Percentiles rank a stretch among this genome's conserved stretches.
These are phyloP conservation scores for Rhizomys pruinosus DNA, from an alignment of 2,113 vertebrate genomes.

Conservation along the genomic window DNA sequence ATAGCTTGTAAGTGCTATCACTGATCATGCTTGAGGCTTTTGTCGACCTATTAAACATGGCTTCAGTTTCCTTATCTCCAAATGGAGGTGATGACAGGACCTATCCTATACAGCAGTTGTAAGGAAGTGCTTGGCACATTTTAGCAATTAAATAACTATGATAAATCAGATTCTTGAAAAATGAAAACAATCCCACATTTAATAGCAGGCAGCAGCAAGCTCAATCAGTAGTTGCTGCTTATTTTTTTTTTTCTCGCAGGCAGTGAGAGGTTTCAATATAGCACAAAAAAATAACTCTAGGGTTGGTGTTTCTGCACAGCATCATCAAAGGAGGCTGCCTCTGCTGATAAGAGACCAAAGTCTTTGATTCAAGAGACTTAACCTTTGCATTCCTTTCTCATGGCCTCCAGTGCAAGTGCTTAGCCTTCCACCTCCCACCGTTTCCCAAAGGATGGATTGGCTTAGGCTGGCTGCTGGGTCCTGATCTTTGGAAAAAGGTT, in stretches of 20 bases:
- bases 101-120: not conserved
- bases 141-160: slow-evolving; percentile 3
- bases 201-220: not conserved
- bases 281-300: slow-evolving; percentile 29
- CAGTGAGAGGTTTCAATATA: slow-evolving; percentile 26
- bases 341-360: slow-evolving; percentile 51
- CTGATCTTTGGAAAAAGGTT: slow-evolving; percentile 59
- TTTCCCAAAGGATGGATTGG: slow-evolving; percentile 51
- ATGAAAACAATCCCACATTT: slow-evolving; percentile 30
- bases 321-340: slow-evolving; percentile 59
- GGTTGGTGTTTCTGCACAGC: slow-evolving; percentile 50
- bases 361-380: slow-evolving; percentile 71
- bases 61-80: slow-evolving; percentile 40
- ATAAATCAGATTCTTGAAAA: slow-evolving; percentile 35
- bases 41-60: slow-evolving; percentile 26
- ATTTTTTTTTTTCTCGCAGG: slow-evolving; percentile 38
- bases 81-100: not conserved
- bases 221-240: slow-evolving; percentile 7
- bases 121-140: not conserved
- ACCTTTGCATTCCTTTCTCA: slow-evolving; percentile 59
- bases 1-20: not conserved
- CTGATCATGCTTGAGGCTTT: slow-evolving; percentile 2
- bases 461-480: slow-evolving; percentile 53
- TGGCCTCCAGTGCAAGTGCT: slow-evolving; percentile 47
- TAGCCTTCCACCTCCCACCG: slow-evolving; percentile 43